Percentiles rank a stretch among this genome's conserved stretches.
These are phyloP conservation scores for Macrosteles quadrilineatus DNA, from an alignment of 1,140 invertebrate species.

Conservation along the genomic window DNA sequence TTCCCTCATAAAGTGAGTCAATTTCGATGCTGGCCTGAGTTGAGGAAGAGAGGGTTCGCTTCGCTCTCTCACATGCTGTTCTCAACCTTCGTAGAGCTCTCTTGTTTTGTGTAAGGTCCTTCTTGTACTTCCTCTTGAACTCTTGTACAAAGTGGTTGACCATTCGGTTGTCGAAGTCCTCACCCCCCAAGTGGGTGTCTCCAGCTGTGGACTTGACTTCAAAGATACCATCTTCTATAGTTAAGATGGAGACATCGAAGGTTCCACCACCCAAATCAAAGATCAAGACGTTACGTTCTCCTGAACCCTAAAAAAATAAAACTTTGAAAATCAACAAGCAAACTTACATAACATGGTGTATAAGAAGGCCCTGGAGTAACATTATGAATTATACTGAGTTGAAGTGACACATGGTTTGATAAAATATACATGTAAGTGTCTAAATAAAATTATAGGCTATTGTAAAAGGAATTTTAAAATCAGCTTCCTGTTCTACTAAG, in stretches of 20 bases:
- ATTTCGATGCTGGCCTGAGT: constrained; percentile 94
- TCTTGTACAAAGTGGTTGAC: constrained; percentile 96
- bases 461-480: too few species aligned
- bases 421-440: too few species aligned
- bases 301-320: constrained; percentile 38
- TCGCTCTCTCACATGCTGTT: constrained; percentile 94
- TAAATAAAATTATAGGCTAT: too few species aligned
- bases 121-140: constrained; percentile 97
- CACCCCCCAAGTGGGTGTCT: constrained; percentile 96
- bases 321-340: too few species aligned
- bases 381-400: too few species aligned
- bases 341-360: too few species aligned
- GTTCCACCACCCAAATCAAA: constrained; percentile 97
- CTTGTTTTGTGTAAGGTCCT: constrained; percentile 87
- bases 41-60: constrained; percentile 92
- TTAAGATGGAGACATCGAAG: constrained; percentile 94
- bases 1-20: constrained; percentile 92
- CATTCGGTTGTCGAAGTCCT: constrained; percentile 96
- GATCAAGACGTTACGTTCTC: constrained; percentile 81
- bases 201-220: constrained; percentile 96
- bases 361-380: too few species aligned
- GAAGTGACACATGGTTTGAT: too few species aligned
- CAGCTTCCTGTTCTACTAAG: too few species aligned
- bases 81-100: constrained; percentile 86
- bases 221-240: constrained; percentile 93